Percentiles rank a stretch among this genome's conserved stretches.
Conservation (phyloP, 1,140 invertebrate genomes). For the Bacillus rossius region DNA sequence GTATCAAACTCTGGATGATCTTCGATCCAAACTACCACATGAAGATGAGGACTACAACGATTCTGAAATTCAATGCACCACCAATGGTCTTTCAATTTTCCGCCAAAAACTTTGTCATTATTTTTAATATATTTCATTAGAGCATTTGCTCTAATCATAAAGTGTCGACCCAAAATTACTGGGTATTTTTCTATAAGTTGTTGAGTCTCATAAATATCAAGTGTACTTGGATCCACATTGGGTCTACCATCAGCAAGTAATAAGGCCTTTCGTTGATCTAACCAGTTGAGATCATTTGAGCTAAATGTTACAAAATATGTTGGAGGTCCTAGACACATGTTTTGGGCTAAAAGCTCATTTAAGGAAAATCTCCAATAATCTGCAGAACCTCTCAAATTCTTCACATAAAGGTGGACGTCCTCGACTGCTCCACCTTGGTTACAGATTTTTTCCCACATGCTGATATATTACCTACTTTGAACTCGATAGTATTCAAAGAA, state of each 20-base stretch:
- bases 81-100: slow-evolving; percentile 24
- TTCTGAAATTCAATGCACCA: slow-evolving; percentile 42
- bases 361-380: slow-evolving; percentile 30
- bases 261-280: slow-evolving; percentile 30
- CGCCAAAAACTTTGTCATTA: slow-evolving; percentile 17
- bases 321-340: slow-evolving; percentile 29
- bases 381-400: slow-evolving; percentile 30
- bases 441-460: slow-evolving; percentile 22
- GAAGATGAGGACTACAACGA: slow-evolving; percentile 41
- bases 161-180: slow-evolving; percentile 34
- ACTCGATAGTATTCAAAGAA: slow-evolving; percentile 34
- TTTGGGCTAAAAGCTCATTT: slow-evolving; percentile 32
- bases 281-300: slow-evolving; percentile 36
- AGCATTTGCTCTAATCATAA: slow-evolving; percentile 35
- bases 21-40: slow-evolving; percentile 39
- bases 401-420: slow-evolving; percentile 25
- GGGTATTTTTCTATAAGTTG: slow-evolving; percentile 33
- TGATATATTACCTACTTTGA: slow-evolving; percentile 29
- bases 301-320: slow-evolving; percentile 37
- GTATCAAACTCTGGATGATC: too few relatives aligned
- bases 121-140: slow-evolving; percentile 26
- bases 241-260: slow-evolving; percentile 31
- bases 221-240: slow-evolving; percentile 25
- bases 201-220: slow-evolving; percentile 30
- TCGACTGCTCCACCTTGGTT: slow-evolving; percentile 19